These are phyloP conservation scores for Pomatostomus ruficeps DNA, from an alignment of 2,113 vertebrate species.

Conservation along the genomic window DNA sequence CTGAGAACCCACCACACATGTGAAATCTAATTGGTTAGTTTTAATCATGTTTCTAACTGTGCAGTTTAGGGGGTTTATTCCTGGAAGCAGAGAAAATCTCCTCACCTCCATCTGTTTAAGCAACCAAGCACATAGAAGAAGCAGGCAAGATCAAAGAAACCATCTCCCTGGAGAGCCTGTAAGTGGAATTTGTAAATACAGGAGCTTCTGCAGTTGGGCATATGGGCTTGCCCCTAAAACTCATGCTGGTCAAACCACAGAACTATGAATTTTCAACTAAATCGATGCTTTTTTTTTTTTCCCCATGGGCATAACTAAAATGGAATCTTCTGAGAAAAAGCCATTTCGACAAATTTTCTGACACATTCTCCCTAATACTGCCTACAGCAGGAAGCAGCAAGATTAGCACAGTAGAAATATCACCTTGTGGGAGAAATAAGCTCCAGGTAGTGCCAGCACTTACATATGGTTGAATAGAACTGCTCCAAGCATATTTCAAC, in stretches of 20 bases:
- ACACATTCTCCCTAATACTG: constrained; percentile 27
- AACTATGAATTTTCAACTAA: neutral
- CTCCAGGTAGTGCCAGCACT: constrained; percentile 38
- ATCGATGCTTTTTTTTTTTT: neutral
- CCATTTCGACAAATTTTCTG: constrained; percentile 21
- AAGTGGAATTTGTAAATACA: neutral
- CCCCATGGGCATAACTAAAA: neutral
- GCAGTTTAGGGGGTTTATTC: neutral
- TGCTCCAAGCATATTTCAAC: constrained; percentile 24
- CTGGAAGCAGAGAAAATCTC: neutral
- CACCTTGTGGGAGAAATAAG: constrained; percentile 38
- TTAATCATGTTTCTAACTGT: neutral
- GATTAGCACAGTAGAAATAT: constrained; percentile 30
- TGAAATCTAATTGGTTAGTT: neutral
- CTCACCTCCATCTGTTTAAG: neutral
- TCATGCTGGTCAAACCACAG: neutral
- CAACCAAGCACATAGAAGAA: neutral
- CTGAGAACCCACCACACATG: neutral
- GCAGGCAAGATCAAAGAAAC: constrained; percentile 2
- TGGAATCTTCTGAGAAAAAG: neutral
- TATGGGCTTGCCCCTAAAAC: neutral
- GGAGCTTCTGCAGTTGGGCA: neutral
- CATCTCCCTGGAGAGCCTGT: neutral
- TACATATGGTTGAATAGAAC: constrained; percentile 13
- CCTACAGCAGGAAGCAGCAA: constrained; percentile 29